These are phyloP conservation scores for Oithona nana DNA, from an alignment of 2,888 invertebrate genomes.

Conservation along the genomic window DNA sequence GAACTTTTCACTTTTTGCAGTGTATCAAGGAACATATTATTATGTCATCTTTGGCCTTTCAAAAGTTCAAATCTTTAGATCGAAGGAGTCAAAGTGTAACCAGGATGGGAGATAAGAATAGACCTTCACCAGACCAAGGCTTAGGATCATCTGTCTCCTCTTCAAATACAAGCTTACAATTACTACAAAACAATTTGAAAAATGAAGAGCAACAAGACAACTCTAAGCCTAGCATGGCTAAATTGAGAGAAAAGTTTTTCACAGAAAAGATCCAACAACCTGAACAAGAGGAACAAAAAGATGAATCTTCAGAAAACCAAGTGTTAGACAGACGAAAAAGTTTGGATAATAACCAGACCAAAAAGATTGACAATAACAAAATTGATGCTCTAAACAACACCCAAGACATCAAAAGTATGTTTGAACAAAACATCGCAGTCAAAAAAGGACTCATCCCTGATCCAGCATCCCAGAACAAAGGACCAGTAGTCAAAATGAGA, in stretches of 20 bases:
- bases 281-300: too few relatives aligned
- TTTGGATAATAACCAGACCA: too few relatives aligned
- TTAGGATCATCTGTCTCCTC: background rate
- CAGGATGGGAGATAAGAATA: background rate
- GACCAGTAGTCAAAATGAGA: background rate
- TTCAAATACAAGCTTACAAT: background rate
- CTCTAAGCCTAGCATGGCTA: background rate
- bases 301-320: too few relatives aligned
- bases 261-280: too few relatives aligned
- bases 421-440: constrained; percentile 1
- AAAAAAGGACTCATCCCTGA: background rate
- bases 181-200: background rate
- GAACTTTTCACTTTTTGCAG: too few relatives aligned
- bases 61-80: background rate
- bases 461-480: background rate
- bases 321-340: background rate
- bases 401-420: background rate
- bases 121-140: background rate
- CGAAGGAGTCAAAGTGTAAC: background rate
- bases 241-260: background rate
- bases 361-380: background rate
- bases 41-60: background rate
- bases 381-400: background rate
- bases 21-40: too few relatives aligned
- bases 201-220: background rate